These are phyloP conservation scores for Rhopalosiphum nymphaeae DNA, from an alignment of 2,888 invertebrate species.

Conservation along the genomic window DNA sequence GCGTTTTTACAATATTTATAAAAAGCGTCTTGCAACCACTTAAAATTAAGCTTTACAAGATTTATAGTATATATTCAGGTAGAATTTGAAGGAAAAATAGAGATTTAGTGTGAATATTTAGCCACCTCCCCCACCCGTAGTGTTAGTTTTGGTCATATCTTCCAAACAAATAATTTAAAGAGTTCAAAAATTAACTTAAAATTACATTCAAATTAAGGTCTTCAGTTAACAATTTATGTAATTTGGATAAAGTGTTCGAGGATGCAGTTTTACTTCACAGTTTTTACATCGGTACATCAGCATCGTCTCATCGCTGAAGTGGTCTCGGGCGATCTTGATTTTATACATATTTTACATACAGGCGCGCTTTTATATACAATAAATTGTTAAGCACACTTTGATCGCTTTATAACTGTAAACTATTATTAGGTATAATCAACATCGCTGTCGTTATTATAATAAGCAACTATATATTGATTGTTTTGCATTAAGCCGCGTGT, in stretches of 20 bases:
- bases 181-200: not conserved
- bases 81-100: not conserved
- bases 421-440: not conserved
- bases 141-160: not conserved
- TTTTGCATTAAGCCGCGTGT: not conserved
- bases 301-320: not conserved
- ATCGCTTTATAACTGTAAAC: not conserved
- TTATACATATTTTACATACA: not conserved
- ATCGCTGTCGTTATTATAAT: not conserved
- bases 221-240: not conserved
- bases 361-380: not conserved
- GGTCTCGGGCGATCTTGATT: not conserved
- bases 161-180: not conserved
- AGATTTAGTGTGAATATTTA: not conserved
- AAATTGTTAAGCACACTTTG: not conserved
- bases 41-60: not conserved
- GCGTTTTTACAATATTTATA: not conserved
- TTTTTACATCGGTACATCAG: not conserved
- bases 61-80: not conserved
- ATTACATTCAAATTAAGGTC: not conserved
- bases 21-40: not conserved
- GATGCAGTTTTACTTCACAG: not conserved
- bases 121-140: not conserved
- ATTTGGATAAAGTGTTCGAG: not conserved
- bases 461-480: not conserved